Base-by-base conservation (phyloP, 2,888 invertebrate genomes). In the Heliothis peltigera region DNA sequence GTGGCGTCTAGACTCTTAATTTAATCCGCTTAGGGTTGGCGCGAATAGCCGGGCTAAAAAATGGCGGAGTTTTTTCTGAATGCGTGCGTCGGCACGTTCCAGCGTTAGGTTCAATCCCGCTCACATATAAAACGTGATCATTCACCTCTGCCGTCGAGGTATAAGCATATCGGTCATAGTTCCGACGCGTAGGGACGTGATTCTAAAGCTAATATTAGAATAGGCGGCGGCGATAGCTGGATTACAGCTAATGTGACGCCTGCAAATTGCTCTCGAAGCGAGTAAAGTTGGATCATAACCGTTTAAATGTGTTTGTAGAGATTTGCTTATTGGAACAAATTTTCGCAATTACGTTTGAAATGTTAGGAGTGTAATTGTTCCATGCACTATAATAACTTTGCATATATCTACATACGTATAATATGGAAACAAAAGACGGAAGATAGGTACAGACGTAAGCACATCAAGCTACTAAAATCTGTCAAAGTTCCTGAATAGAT, bases 91-190 rank as follows among this genome's bases (percentile, higher is more conserved):
- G 84, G 82, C 91, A 91, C 92, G 92, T 91, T 78, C 87, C 69
- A 73, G 56, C 61, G 83, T 85, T 83, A 87, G 84, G 85, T 91
- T 87, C 89, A 89, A 91, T 90, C 89, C 86, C 79, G 83, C 87
- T 82, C 82, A 87, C 85, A 88, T 87, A 87, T 87, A 87, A 86
- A 88, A 93, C 93, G 93, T 93, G 93, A 92, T 92, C 89, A 88
- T 91, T 91, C 88, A 88, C 85, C 80, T 77, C 80, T 77, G 75
- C 84, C 85, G 82, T 81, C 70, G 86, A 84, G 85, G 79, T 84
- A 90, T 89, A 91, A 89, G 91, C 87, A 88, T 86, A 88, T 88
- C 84, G 81, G 86, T 90, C 89, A 90, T 83, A 84, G 79, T 72
- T 72, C 73, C 52, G 56, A 19, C 47, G 68, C 70, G 62, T 52